These are phyloP conservation scores for Borostomias antarcticus DNA, from an alignment of 2,797 vertebrate species.

Conservation along the genomic window DNA sequence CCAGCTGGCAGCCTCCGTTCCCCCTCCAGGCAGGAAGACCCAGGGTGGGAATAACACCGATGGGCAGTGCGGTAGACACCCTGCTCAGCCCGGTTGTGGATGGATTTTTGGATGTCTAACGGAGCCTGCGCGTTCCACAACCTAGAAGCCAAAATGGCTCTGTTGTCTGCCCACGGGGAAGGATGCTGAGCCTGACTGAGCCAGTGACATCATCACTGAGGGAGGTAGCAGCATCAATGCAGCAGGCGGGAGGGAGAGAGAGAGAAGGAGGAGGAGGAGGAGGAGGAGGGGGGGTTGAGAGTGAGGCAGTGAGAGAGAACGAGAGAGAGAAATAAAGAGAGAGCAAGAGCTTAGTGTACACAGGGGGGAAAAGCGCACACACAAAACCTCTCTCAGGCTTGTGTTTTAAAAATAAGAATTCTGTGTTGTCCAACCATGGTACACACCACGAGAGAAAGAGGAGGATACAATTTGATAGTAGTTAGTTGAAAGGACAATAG, in stretches of 20 bases:
- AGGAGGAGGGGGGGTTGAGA: conserved; percentile 12
- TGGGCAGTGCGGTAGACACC: not conserved
- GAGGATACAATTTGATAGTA: not conserved
- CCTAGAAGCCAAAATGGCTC: conserved; percentile 77
- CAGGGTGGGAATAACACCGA: not conserved
- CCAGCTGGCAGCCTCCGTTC: not conserved
- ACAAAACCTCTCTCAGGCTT: conserved; percentile 1
- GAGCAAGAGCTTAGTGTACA: conserved; percentile 32
- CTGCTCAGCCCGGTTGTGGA: not conserved
- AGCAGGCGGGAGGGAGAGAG: conserved; percentile 43
- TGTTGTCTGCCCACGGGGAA: conserved; percentile 60
- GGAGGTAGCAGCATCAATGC: conserved; percentile 76
- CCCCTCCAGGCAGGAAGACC: conserved; percentile 43
- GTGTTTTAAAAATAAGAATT: not conserved
- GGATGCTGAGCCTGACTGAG: conserved; percentile 77
- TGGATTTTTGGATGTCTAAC: conserved; percentile 7
- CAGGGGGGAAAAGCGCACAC: conserved; percentile 27
- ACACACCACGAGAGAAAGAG: not conserved
- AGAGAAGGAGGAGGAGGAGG: conserved; percentile 28
- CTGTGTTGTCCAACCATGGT: not conserved
- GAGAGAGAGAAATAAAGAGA: not conserved
- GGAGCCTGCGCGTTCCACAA: conserved; percentile 24
- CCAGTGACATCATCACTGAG: conserved; percentile 77
- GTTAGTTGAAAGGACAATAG: not conserved
- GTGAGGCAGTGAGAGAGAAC: conserved; percentile 1